phyloP scores from a whole-genome alignment of 2,797 vertebrate genomes.

The Brachyrhaphis roseni region DNA sequence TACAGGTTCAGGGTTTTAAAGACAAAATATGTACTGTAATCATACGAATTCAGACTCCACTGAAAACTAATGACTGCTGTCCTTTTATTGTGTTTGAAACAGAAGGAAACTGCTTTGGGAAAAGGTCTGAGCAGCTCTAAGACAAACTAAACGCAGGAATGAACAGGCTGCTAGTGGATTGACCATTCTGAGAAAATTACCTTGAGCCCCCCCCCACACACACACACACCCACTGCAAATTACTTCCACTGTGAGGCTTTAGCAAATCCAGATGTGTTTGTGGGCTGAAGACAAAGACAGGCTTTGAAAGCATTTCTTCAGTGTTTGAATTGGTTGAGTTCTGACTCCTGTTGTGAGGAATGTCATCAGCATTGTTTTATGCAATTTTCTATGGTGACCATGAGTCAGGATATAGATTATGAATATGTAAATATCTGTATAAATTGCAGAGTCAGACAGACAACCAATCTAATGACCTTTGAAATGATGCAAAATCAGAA shows the following conservation, averaged over 20 bases:
- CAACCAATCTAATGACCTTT: neutral
- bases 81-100: neutral
- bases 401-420: neutral
- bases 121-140: neutral
- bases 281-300: conserved; percentile 29
- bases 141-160: neutral
- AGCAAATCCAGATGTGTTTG: conserved; percentile 58
- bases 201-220: neutral
- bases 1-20: neutral
- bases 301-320: conserved; percentile 24
- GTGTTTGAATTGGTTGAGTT: conserved; percentile 11
- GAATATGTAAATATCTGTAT: neutral
- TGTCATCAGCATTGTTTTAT: neutral
- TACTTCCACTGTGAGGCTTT: conserved; percentile 29
- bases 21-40: neutral
- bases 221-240: conserved; percentile 19
- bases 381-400: neutral
- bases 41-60: neutral
- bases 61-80: neutral
- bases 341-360: neutral
- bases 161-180: neutral
- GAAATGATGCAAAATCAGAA: neutral
- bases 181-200: conserved; percentile 1
- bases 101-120: neutral
- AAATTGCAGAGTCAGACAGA: neutral